Base-by-base conservation (phyloP, 2,797 vertebrate genomes). In the Macropodus opercularis region DNA sequence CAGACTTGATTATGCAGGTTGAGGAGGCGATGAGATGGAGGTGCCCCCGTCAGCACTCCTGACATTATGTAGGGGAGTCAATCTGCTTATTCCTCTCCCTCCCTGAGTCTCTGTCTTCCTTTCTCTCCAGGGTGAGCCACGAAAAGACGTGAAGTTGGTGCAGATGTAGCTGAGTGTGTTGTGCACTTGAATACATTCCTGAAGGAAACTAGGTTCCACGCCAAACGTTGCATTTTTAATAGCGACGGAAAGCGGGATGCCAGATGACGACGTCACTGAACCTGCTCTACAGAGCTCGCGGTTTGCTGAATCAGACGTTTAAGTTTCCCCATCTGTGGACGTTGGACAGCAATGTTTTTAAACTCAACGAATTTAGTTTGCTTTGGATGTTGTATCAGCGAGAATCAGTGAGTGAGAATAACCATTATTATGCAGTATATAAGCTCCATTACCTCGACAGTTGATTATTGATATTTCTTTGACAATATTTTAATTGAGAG, bases 211-310 rank as follows among this genome's bases (percentile, higher is more conserved):
- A 77, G 24, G 56, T 79, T 85, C 86, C 64, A 59, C 42, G 59
- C 66, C 69, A 71, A 78, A 83, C 55, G 76, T 72, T 89, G 76
- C 83, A 90, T 90, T 85, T 91, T 91, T 88, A 84, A 87, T 83
- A 39, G 19, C 1, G 67, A 67, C 73, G 64, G 48, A 79, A 71
- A 68, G 55, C 26, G 32, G 9, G 34, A 72, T 66, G 52, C 51
- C 56, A 61, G 64, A 72, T 59, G 60, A 80, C 26, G 59, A 43
- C 44, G 56, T 44, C n/a, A n/a, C n/a, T n/a, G n/a, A n/a, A n/a
- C 44, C 32, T 34, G 22, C 18, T 74, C 31, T 31, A 18, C 51
- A 9, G 44, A 73, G 54, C 52, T 54, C 2, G 5, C 17, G 63
- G 65, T 72, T 76, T 49, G 23, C 46, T 57, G 18, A 35, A 43